Base-by-base conservation (phyloP, 2,888 invertebrate species). In the Pseudococcus jackbeardsleyi region DNA sequence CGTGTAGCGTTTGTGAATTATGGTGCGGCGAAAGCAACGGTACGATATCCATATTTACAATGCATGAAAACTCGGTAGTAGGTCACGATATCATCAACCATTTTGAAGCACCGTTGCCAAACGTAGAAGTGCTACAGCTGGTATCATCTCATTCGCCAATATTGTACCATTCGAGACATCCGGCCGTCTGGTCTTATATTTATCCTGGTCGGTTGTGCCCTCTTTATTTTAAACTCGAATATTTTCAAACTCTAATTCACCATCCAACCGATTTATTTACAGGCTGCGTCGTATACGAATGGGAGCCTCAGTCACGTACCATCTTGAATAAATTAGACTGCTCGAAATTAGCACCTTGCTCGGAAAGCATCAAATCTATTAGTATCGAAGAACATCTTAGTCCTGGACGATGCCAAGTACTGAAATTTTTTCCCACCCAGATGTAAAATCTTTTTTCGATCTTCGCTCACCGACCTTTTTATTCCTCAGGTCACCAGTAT, bases 21-120 rank as follows among this genome's bases (percentile, higher is more conserved):
- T 98, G 98, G 98, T 96, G 97, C 90, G 98, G 98, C 0, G 97
- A 97, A 90, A 93, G 94, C 48, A 94, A 94, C 89, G 97, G 96
- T 0, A 94, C 94, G 87, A 94, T 98, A 89, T 94, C 95, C 85
- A 94, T 96, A 33, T 97, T 97, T 91, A 93, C 94, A 0, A 93
- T 98, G 86, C 94, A 94, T 90, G 94, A 94, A 89, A 93, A 94
- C 59, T 93, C 95, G 7, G 96, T 96, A 68, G 93, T 95, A 46
- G 94, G 94, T 11, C 97, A 97, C 90, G 95, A 96, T 90, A 92
- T 93, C 0, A 92, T 95, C 88, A 93, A 93, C 89, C 95, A 95
- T 91, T 93, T 93, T 90, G 92, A 93, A 90, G 94, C 92, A 82
- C 92, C 92, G 8, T 93, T 93, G 79, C 93, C 93, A 89, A 94